phyloP scores from a whole-genome alignment of 2,113 vertebrate genomes.

The Pandion haliaetus region DNA sequence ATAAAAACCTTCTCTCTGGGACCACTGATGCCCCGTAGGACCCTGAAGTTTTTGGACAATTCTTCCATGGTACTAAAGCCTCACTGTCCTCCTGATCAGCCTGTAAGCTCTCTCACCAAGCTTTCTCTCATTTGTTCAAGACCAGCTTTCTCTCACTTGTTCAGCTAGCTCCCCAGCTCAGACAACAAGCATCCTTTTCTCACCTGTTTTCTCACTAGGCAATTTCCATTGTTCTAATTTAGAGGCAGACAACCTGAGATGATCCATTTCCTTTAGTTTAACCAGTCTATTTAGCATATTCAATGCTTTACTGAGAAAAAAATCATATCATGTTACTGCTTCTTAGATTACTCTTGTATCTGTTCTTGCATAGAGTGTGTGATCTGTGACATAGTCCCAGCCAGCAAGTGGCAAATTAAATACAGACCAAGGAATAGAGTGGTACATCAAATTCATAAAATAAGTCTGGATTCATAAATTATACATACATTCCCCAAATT shows the following conservation, averaged over 20 bases:
- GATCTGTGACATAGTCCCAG: neutral
- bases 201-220: neutral
- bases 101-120: neutral
- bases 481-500: constrained; percentile 36
- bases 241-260: neutral
- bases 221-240: neutral
- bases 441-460: constrained; percentile 37
- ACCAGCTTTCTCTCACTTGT: neutral
- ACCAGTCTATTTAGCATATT: neutral
- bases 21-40: fast-evolving
- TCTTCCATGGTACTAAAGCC: neutral
- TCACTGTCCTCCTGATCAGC: neutral
- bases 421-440: neutral
- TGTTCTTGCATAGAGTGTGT: neutral
- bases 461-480: constrained; percentile 55
- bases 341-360: neutral
- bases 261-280: neutral
- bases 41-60: neutral
- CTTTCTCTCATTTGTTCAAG: neutral
- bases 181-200: neutral
- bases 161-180: neutral
- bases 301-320: neutral
- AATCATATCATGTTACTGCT: neutral
- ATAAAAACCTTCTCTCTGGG: neutral
- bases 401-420: constrained; percentile 43